A percentile compares a stretch with the other conserved stretches of the same genome.
Conservation (phyloP, 2,888 invertebrate species). For the Chrysolina oricalcia region DNA sequence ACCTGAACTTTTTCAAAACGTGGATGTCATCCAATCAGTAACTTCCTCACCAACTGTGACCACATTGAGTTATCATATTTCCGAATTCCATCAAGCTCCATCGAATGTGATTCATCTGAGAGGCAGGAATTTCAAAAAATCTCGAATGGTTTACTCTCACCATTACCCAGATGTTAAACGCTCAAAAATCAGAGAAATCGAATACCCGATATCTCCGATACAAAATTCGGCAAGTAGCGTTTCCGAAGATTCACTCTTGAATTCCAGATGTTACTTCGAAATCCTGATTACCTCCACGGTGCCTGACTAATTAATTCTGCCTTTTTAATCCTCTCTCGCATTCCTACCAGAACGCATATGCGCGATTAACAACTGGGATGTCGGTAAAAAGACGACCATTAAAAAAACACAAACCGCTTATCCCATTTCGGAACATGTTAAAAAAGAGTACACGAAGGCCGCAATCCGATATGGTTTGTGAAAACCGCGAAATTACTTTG, state of each 20-base stretch:
- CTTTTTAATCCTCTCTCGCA: conserved; percentile 37
- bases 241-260: conserved; percentile 10
- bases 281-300: conserved; percentile 10
- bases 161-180: conserved; percentile 8
- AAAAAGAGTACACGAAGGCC: conserved; percentile 35
- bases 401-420: background rate
- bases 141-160: background rate
- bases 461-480: conserved; percentile 43
- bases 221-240: conserved; percentile 12
- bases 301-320: conserved; percentile 29
- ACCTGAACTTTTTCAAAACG: background rate
- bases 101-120: background rate
- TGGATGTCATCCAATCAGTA: background rate
- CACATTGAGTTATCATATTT: conserved; percentile 1
- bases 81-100: background rate
- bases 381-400: background rate
- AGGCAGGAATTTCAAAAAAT: conserved; percentile 12
- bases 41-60: background rate
- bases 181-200: background rate
- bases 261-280: conserved; percentile 19
- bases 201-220: conserved; percentile 14
- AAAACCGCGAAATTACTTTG: conserved; percentile 41
- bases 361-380: conserved; percentile 37
- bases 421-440: conserved; percentile 23
- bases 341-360: conserved; percentile 32